phyloP scores from a whole-genome alignment of 2,113 vertebrate genomes.

The Macroglossus sobrinus region DNA sequence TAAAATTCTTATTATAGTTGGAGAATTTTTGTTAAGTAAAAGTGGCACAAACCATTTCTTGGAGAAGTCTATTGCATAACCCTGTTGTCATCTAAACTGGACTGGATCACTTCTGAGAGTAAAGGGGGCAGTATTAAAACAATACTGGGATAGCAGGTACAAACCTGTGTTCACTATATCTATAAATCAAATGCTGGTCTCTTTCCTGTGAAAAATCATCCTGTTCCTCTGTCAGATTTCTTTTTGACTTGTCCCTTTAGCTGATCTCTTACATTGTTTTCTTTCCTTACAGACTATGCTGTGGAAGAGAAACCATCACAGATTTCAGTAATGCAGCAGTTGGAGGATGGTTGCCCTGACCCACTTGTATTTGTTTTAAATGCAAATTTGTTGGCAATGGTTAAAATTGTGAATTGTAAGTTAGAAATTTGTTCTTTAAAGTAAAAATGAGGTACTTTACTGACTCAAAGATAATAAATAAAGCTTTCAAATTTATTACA shows the following conservation, averaged over 20 bases:
- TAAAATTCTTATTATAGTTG: not conserved
- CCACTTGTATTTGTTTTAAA: constrained; percentile 99
- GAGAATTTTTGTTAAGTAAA: not conserved
- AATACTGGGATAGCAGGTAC: not conserved
- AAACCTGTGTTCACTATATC: not conserved
- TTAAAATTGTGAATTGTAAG: constrained; percentile 99
- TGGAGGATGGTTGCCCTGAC: constrained; percentile 95
- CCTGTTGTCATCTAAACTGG: not conserved
- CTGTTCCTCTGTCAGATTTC: not conserved
- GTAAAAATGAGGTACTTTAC: constrained; percentile 28
- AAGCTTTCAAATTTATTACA: constrained; percentile 9
- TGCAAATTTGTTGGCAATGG: constrained; percentile 97
- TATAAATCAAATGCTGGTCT: not conserved
- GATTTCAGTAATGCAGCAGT: constrained; percentile 96
- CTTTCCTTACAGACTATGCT: constrained; percentile 89
- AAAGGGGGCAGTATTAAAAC: not conserved
- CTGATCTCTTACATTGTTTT: constrained; percentile 35
- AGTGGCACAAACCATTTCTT: not conserved
- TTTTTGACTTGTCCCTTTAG: not conserved
- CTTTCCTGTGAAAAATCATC: not conserved
- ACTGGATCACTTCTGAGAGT: constrained; percentile 1
- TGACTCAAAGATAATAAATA: constrained; percentile 18
- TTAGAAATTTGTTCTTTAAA: constrained; percentile 74
- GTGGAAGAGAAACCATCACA: constrained; percentile 97
- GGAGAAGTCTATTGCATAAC: not conserved